Evolutionary conservation across 2,797 vertebrate genomes (phyloP), one percentile per base, ranked within the genome.

Genomic region (Coilia nasus): DNA sequence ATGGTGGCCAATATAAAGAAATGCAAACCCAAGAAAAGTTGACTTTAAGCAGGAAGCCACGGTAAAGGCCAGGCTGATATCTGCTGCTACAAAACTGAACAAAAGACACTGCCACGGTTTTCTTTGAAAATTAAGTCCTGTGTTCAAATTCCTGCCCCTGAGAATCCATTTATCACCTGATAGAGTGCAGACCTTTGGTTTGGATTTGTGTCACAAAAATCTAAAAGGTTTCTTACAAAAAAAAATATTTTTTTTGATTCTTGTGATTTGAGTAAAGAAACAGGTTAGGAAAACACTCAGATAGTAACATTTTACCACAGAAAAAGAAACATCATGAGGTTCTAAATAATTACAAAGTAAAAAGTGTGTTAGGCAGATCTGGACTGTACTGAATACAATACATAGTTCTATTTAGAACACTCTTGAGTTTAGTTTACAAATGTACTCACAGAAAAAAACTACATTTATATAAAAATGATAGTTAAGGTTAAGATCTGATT

Each of bases 101-200:
- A 75, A 75, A 31, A 44, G 28, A 17, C 71, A 78, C 35, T 2
- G 31, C 35, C 6, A 19, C 19, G 71, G 71, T 6, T 78, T n/a
- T 44, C 71, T 78, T 31, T 71, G 14, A 71, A 71, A 71, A 71
- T 31, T 35, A 14, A 31, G 71, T 78, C 35, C 17, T 44, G 71
- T 78, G 71, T 78, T 78, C 17, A 78, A 78, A 78, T 44, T 44
- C 31, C 15, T 78, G 71, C 71, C 71, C 71, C 71, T 78, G 71
- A 78, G 71, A 78, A 78, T 78, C 71, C 17, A 78, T 78, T 41
- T 41, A 78, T 25, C 71, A 78, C 71, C 71, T 78, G 3, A 90
- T 41, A 84, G 41, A 90, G 85, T 87, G 87, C 90, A 89, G 92
- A 93, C 89, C 92, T 94, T 95, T 95, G 94, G 94, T 94, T 93